Percentiles rank a stretch among this genome's conserved stretches.
These are phyloP conservation scores for Papilio protenor DNA, from an alignment of 2,888 invertebrate genomes.

Conservation along the genomic window DNA sequence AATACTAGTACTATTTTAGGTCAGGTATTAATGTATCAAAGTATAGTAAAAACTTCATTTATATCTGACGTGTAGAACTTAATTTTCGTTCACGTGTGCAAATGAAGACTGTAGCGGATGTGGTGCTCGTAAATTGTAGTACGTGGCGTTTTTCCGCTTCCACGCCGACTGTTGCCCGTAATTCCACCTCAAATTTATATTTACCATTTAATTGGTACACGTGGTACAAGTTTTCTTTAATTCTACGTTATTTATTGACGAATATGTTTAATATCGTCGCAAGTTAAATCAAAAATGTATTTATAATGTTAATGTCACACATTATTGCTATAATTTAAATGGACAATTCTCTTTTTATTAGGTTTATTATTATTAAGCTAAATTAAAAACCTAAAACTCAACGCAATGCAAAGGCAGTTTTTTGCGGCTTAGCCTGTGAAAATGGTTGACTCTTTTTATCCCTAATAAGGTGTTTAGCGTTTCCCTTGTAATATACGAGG, in stretches of 20 bases:
- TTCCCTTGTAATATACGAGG: slow-evolving; percentile 16
- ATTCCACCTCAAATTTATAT: slow-evolving; percentile 40
- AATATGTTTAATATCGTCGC: too few relatives aligned
- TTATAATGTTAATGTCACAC: too few relatives aligned
- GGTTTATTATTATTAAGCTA: too few relatives aligned
- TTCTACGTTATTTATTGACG: too few relatives aligned
- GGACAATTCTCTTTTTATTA: too few relatives aligned
- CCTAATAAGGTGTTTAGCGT: slow-evolving; percentile 17
- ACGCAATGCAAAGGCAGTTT: too few relatives aligned
- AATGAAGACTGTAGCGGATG: slow-evolving; percentile 73
- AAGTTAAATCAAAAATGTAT: too few relatives aligned
- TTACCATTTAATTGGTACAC: slow-evolving; percentile 37
- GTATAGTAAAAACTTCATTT: slow-evolving; percentile 7
- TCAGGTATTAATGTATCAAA: background rate
- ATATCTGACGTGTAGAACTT: slow-evolving; percentile 30
- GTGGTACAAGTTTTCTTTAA: background rate
- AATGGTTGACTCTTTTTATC: background rate
- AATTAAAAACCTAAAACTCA: too few relatives aligned
- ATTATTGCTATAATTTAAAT: too few relatives aligned
- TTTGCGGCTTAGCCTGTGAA: background rate
- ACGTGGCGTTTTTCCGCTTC: slow-evolving; percentile 81
- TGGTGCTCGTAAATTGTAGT: slow-evolving; percentile 80
- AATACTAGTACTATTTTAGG: background rate
- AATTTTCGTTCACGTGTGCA: slow-evolving; percentile 56
- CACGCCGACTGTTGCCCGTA: slow-evolving; percentile 47